Conservation (phyloP, 2,888 invertebrate species). For the Drosophila ezoana region DNA sequence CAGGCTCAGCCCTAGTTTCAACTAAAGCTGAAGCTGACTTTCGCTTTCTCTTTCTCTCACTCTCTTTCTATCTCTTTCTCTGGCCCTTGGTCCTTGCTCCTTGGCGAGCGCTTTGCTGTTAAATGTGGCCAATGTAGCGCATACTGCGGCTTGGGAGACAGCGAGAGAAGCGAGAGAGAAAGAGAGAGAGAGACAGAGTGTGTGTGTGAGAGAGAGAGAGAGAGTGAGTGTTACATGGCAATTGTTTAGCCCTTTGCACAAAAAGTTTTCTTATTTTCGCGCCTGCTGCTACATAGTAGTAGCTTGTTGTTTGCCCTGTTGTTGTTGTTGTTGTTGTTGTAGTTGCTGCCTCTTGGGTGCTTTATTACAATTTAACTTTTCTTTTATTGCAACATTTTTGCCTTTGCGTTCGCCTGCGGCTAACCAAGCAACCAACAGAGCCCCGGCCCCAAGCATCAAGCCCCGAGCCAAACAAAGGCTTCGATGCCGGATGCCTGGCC, state of each 20-base stretch:
- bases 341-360: constrained; percentile 60
- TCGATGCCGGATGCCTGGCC: constrained; percentile 32
- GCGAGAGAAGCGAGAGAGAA: neutral
- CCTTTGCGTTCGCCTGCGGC: constrained; percentile 62
- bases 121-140: constrained; percentile 55
- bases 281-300: constrained; percentile 52
- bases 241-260: constrained; percentile 65
- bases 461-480: constrained; percentile 28
- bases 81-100: constrained; percentile 22
- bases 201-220: neutral
- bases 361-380: constrained; percentile 79
- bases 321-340: constrained; percentile 28
- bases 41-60: neutral
- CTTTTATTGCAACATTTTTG: constrained; percentile 75
- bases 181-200: neutral
- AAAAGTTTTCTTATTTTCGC: constrained; percentile 69
- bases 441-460: constrained; percentile 12
- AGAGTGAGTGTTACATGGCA: constrained; percentile 45
- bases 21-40: neutral
- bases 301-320: constrained; percentile 19
- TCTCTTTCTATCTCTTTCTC: neutral
- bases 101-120: constrained; percentile 43
- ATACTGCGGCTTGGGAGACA: constrained; percentile 10
- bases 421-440: constrained; percentile 50
- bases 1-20: neutral